A percentile compares a stretch with the other conserved stretches of the same genome.
Conservation (phyloP, 2,888 invertebrate genomes). For the Pseudococcus jackbeardsleyi region DNA sequence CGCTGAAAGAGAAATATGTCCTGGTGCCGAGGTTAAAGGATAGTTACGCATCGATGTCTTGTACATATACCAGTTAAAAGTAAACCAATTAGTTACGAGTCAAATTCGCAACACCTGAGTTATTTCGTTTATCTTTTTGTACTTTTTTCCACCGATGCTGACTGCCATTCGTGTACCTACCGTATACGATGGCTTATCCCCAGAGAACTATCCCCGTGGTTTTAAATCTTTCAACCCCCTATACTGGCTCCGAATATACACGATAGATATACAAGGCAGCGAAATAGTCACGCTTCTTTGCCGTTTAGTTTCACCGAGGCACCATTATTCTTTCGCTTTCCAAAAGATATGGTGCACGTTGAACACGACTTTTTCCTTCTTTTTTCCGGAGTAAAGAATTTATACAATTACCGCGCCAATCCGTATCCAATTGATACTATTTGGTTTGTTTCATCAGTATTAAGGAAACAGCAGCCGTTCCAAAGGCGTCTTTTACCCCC, state of each 20-base stretch:
- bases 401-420: conserved; percentile 55
- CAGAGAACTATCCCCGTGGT: conserved; percentile 46
- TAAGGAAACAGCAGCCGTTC: conserved; percentile 31
- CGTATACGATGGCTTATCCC: conserved; percentile 9
- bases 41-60: conserved; percentile 32
- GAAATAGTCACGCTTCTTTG: conserved; percentile 52
- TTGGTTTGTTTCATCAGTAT: conserved; percentile 45
- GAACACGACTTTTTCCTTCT: conserved; percentile 52
- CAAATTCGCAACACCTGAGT: conserved; percentile 56
- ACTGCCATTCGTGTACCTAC: not conserved
- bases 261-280: not conserved
- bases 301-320: conserved; percentile 52
- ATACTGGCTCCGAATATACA: not conserved
- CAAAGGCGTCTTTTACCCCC: not conserved
- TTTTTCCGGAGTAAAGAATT: conserved; percentile 53
- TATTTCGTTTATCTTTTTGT: conserved; percentile 51
- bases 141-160: not conserved
- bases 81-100: conserved; percentile 57
- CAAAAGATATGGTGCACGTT: conserved; percentile 49
- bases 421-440: conserved; percentile 54
- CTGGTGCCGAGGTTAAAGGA: not conserved
- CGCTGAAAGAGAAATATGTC: not conserved
- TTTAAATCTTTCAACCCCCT: conserved; percentile 56
- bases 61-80: not conserved
- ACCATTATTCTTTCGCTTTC: conserved; percentile 54